Evolutionary conservation across 2,797 vertebrate genomes (phyloP).

Genomic region (Poecilia velifera): DNA sequence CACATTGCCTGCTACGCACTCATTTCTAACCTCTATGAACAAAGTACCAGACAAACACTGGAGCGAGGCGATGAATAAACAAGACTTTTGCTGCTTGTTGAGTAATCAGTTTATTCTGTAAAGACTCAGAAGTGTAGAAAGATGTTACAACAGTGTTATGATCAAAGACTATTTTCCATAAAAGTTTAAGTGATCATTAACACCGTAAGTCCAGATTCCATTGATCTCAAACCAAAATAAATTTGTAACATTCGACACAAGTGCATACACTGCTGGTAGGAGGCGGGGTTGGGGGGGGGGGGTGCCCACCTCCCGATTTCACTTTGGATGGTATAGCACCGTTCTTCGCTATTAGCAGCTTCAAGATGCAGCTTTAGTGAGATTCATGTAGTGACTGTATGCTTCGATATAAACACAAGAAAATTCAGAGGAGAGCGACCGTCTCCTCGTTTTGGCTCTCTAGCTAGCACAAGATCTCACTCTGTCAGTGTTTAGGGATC

Average conservation of each 20-base stretch:
- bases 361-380: constrained; percentile 83
- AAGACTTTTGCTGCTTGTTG: constrained; percentile 57
- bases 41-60: neutral
- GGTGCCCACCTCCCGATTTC: constrained; percentile 73
- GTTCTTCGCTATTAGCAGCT: constrained; percentile 84
- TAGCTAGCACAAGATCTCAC: constrained; percentile 80
- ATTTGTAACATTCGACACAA: constrained; percentile 84
- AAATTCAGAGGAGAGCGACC: constrained; percentile 77
- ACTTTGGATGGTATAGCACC: constrained; percentile 86
- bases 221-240: constrained; percentile 82
- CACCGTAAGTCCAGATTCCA: constrained; percentile 84
- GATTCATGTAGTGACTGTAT: constrained; percentile 81
- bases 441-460: constrained; percentile 81
- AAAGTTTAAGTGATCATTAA: constrained; percentile 82
- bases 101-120: constrained; percentile 86
- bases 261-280: constrained; percentile 85
- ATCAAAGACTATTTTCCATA: constrained; percentile 81
- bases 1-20: neutral
- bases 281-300: constrained; percentile 56
- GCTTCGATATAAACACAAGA: constrained; percentile 77
- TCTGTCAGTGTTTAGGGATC: constrained; percentile 79
- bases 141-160: constrained; percentile 84
- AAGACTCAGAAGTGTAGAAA: constrained; percentile 87
- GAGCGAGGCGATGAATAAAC: neutral
- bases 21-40: neutral